Evolutionary conservation across 35 echinoderm and acorn worm genomes (phyloP), one percentile per base, ranked within the genome.

Genomic region (Apostichopus parvimensis): DNA sequence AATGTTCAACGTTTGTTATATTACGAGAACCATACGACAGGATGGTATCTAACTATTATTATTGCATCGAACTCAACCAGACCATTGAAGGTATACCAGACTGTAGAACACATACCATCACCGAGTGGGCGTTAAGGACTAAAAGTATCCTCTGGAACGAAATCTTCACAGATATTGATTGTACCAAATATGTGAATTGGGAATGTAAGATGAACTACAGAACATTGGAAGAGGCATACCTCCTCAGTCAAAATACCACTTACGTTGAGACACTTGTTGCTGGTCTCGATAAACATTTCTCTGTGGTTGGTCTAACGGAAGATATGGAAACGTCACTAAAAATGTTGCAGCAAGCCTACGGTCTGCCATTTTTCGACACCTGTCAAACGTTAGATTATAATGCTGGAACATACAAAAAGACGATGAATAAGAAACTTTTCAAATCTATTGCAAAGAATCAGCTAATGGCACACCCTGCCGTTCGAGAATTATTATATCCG

Each of bases 81-180:
- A 54, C 60, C 1, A 88, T 88, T 7, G 34, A 34, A 4, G 86
- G 86, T 11, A 73, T 88, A n/a, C 86, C 86, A 6, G 24, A 88
- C 15, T 88, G 86, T 88, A 55, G 61, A 72, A 72, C 86, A 28
- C 86, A 54, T 59, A 28, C 86, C 21, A 73, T 88, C 15, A 88
- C 45, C 6, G 86, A 88, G 17, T 88, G 86, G 86, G 60, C 86
- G 1, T 54, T 88, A 6, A 7, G 6, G 3, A 88, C 86, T 20
- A 88, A 88, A 73, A 88, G 86, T 54, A 88, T 88, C 18, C 86
- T 88, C 21, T 88, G 86, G 86, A 64, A 88, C 86, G 12, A 88
- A 9, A 54, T 88, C 64, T 88, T 88, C 86, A 88, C 86, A 88
- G 60, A 88, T 72, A 72, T 88, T 13, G 45, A 71, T 52, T 88